These are phyloP conservation scores for Argyrosomus regius DNA, from an alignment of 2,797 vertebrate genomes.

Conservation along the genomic window DNA sequence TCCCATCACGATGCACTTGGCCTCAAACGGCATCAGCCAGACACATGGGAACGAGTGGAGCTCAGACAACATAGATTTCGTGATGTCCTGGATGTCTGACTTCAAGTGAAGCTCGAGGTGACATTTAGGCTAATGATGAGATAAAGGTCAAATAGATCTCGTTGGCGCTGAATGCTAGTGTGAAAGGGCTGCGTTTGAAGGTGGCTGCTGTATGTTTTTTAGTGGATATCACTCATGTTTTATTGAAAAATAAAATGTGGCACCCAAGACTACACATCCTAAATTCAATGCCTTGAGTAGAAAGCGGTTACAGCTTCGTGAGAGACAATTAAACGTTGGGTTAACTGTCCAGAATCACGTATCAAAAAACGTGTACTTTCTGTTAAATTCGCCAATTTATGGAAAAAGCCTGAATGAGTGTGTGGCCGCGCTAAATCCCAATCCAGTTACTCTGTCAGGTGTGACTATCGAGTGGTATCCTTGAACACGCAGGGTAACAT, in stretches of 20 bases:
- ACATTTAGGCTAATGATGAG: slow-evolving; percentile 57
- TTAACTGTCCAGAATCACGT: not conserved
- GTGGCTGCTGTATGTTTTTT: slow-evolving; percentile 17
- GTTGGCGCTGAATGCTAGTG: slow-evolving; percentile 17
- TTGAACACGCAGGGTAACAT: slow-evolving; percentile 65
- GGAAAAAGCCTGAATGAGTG: slow-evolving; percentile 1
- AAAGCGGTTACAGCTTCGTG: not conserved
- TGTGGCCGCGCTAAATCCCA: slow-evolving; percentile 46
- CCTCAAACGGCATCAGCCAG: slow-evolving; percentile 52
- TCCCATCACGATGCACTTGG: slow-evolving; percentile 60
- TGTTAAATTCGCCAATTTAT: slow-evolving; percentile 5
- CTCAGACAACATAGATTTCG: slow-evolving; percentile 44
- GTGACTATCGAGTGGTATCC: slow-evolving; percentile 53
- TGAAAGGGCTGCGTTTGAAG: slow-evolving; percentile 6
- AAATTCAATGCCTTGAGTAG: not conserved
- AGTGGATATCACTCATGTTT: not conserved
- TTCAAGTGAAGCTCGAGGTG: slow-evolving; percentile 52
- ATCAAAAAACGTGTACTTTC: not conserved
- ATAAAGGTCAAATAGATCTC: slow-evolving; percentile 67
- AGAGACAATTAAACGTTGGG: not conserved
- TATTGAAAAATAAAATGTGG: not conserved
- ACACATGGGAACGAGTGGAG: slow-evolving; percentile 51
- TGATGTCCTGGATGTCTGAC: slow-evolving; percentile 59
- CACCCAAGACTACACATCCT: not conserved
- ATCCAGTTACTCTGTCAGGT: slow-evolving; percentile 59